phyloP scores from a whole-genome alignment of 1,140 invertebrate species.

The Leptopilina boulardi region DNA sequence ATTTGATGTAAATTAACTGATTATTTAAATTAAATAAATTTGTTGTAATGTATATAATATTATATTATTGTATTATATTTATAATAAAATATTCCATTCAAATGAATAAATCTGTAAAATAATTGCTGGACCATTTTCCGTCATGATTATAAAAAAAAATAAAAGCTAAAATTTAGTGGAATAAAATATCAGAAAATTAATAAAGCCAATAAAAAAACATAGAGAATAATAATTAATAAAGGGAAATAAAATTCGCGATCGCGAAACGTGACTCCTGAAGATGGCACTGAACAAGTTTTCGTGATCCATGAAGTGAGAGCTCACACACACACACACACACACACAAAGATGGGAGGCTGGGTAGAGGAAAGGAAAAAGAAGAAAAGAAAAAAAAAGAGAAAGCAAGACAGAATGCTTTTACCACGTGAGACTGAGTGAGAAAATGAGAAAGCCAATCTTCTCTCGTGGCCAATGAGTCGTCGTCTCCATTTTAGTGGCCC shows the following conservation, averaged over 20 bases:
- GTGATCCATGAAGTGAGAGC: constrained; percentile 52
- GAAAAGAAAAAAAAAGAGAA: no score
- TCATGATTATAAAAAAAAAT: no score
- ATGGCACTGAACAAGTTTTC: constrained; percentile 55
- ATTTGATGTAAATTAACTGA: no score
- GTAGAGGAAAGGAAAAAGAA: not conserved
- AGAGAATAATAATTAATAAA: not conserved
- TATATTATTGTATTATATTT: no score
- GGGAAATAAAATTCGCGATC: constrained; percentile 7
- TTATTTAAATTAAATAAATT: no score
- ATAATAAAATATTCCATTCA: no score
- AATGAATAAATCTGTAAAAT: no score
- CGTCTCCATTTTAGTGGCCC: constrained; percentile 71
- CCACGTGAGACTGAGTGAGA: constrained; percentile 37
- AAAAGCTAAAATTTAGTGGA: no score
- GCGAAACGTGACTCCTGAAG: constrained; percentile 45
- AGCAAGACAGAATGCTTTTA: constrained; percentile 10
- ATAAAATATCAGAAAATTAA: no score
- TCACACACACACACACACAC: no score
- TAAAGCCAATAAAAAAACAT: not conserved
- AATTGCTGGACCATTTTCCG: no score
- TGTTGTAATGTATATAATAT: no score
- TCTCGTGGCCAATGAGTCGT: constrained; percentile 67
- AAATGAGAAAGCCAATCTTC: constrained; percentile 34
- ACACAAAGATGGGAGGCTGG: constrained; percentile 29